Percentiles rank a stretch among this genome's conserved stretches.
Conservation (phyloP, 2,888 invertebrate genomes). For the Cerastis leucographa region DNA sequence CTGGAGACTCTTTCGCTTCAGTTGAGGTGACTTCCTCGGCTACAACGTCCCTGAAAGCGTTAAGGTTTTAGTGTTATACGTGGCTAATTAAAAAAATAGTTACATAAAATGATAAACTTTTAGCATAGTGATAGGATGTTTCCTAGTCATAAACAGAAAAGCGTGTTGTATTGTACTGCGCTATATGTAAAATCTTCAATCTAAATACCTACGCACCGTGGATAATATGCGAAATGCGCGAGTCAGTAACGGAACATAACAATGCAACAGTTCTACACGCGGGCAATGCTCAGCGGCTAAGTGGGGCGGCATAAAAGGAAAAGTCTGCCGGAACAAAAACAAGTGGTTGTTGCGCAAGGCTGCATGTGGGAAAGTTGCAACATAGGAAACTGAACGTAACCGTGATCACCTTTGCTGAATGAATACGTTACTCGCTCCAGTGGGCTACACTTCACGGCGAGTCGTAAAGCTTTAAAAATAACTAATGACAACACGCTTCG, state of each 20-base stretch:
- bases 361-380: slow-evolving; percentile 89
- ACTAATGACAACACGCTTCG: slow-evolving; percentile 89
- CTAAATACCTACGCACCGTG: slow-evolving; percentile 67
- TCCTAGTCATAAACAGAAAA: slow-evolving; percentile 30
- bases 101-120: slow-evolving; percentile 15
- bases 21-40: slow-evolving; percentile 88
- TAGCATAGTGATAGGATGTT: slow-evolving; percentile 18
- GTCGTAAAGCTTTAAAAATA: slow-evolving; percentile 87
- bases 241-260: slow-evolving; percentile 78
- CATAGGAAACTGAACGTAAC: slow-evolving; percentile 83
- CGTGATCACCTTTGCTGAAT: slow-evolving; percentile 76
- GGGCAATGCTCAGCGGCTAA: slow-evolving; percentile 74
- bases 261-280: slow-evolving; percentile 74
- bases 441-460: slow-evolving; percentile 71
- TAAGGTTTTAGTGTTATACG: slow-evolving; percentile 13
- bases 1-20: slow-evolving; percentile 87
- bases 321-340: slow-evolving; percentile 88
- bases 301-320: slow-evolving; percentile 84
- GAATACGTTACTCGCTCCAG: slow-evolving; percentile 81
- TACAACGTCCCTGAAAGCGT: slow-evolving; percentile 84
- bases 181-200: slow-evolving; percentile 60
- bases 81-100: not conserved
- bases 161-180: slow-evolving; percentile 22
- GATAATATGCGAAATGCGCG: slow-evolving; percentile 62
- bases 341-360: slow-evolving; percentile 87